phyloP scores from a whole-genome alignment of 2,888 invertebrate genomes.

The Drosophila lutescens region DNA sequence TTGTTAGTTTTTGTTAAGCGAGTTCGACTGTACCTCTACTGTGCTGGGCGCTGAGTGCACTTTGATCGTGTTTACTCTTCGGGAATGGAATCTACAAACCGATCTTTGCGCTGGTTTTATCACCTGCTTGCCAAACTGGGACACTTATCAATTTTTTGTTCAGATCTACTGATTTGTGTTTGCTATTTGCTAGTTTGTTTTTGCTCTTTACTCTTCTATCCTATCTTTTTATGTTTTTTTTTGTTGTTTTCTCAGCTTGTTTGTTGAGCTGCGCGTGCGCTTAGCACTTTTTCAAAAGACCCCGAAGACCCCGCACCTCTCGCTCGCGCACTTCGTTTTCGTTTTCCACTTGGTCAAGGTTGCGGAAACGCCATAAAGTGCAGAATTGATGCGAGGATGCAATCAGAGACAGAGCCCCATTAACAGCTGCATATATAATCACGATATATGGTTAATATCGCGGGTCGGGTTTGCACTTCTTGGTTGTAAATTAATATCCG shows the following conservation, averaged over 20 bases:
- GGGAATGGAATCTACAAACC: background rate
- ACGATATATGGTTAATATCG: slow-evolving; percentile 4
- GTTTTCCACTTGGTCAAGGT: slow-evolving; percentile 39
- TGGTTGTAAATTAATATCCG: slow-evolving; percentile 20
- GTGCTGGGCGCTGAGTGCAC: slow-evolving; percentile 3
- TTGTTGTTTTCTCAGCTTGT: background rate
- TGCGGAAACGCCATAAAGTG: slow-evolving; percentile 36
- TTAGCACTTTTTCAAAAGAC: slow-evolving; percentile 27
- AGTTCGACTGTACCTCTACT: background rate
- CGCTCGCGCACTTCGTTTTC: too few relatives aligned
- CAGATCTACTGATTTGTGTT: slow-evolving; percentile 15
- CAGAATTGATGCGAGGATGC: slow-evolving; percentile 35
- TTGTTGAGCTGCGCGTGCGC: slow-evolving; percentile 35
- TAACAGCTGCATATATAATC: slow-evolving; percentile 9
- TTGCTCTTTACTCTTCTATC: background rate
- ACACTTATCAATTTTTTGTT: slow-evolving; percentile 22
- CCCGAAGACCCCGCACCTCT: background rate
- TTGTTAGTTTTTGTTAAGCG: background rate
- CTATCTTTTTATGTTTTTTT: slow-evolving; percentile 3
- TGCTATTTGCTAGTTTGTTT: slow-evolving; percentile 5
- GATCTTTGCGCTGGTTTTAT: slow-evolving; percentile 27
- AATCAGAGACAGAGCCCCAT: slow-evolving; percentile 15
- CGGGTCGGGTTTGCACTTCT: slow-evolving; percentile 19
- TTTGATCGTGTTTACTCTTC: slow-evolving; percentile 13
- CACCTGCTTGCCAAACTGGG: slow-evolving; percentile 35